Percentiles rank a stretch among this genome's conserved stretches.
Evolutionary conservation across 2,888 invertebrate species (phyloP).

Genomic region (Drosophila mimica): DNA sequence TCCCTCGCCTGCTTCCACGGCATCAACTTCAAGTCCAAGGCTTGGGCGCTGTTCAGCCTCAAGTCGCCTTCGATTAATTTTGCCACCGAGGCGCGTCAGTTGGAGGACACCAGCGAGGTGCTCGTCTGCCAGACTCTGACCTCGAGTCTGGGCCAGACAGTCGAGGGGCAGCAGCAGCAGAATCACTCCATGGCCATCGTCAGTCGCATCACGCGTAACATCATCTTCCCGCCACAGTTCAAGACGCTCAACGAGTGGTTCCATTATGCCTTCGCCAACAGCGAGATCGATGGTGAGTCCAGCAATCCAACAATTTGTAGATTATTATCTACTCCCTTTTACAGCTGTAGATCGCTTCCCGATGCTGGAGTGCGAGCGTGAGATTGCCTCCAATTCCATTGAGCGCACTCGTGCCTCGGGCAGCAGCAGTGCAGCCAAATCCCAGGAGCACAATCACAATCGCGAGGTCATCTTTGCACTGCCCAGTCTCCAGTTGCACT

Average conservation of each 20-base stretch:
- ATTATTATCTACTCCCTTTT: slow-evolving; percentile 42
- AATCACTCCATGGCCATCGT: slow-evolving; percentile 98
- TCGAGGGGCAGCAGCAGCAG: slow-evolving; percentile 87
- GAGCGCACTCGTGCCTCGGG: slow-evolving; percentile 86
- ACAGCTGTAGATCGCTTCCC: slow-evolving; percentile 96
- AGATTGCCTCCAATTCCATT: slow-evolving; percentile 87
- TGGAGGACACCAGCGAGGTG: slow-evolving; percentile 90
- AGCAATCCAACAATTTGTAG: neutral
- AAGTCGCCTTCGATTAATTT: slow-evolving; percentile 97
- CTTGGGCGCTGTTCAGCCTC: slow-evolving; percentile 97
- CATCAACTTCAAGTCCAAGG: slow-evolving; percentile 97
- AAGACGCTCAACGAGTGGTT: slow-evolving; percentile 98
- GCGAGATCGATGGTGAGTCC: slow-evolving; percentile 95
- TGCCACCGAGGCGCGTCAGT: slow-evolving; percentile 96
- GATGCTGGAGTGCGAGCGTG: slow-evolving; percentile 92
- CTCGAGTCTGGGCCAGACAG: slow-evolving; percentile 92
- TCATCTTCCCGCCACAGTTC: slow-evolving; percentile 97
- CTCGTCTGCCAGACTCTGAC: slow-evolving; percentile 96
- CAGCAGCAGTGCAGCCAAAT: slow-evolving; percentile 86
- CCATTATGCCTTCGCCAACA: slow-evolving; percentile 97
- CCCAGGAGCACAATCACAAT: slow-evolving; percentile 92
- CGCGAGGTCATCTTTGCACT: slow-evolving; percentile 98
- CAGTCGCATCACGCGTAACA: slow-evolving; percentile 95
- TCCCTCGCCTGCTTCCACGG: slow-evolving; percentile 99
- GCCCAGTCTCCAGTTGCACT: slow-evolving; percentile 95